A percentile compares a stretch with the other conserved stretches of the same genome.
phyloP scores from a whole-genome alignment of 2,888 invertebrate species.

The Muscina levida region DNA sequence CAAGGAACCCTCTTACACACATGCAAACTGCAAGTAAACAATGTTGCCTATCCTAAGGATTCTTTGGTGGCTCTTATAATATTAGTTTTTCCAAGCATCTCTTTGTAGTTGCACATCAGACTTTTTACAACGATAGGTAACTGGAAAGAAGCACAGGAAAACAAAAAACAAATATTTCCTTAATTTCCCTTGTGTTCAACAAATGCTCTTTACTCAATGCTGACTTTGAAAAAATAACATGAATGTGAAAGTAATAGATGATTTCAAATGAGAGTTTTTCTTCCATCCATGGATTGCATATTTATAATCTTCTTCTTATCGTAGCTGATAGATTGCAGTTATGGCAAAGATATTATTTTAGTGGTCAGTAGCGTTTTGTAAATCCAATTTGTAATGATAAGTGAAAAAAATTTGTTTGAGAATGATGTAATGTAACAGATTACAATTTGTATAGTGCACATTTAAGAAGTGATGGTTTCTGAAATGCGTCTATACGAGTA shows the following conservation, averaged over 20 bases:
- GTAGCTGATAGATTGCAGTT: neutral
- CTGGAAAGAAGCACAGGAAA: neutral
- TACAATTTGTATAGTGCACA: no score
- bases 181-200: slow-evolving; percentile 59
- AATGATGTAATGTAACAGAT: no score
- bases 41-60: neutral
- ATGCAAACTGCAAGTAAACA: neutral
- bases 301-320: slow-evolving; percentile 13
- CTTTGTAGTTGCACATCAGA: neutral
- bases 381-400: slow-evolving; percentile 54
- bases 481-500: no score
- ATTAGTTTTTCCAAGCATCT: slow-evolving; percentile 11
- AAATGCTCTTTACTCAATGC: slow-evolving; percentile 48
- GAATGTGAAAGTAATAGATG: slow-evolving; percentile 60
- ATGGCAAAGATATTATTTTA: no score
- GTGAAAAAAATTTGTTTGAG: no score
- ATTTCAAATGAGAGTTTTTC: slow-evolving; percentile 47
- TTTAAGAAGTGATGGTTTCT: no score
- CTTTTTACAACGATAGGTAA: neutral
- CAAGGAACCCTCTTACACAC: neutral
- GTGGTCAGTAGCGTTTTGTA: no score
- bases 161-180: slow-evolving; percentile 37
- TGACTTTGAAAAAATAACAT: slow-evolving; percentile 62
- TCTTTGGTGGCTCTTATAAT: neutral
- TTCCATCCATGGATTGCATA: neutral